Base-by-base conservation (phyloP, 2,888 invertebrate genomes). In the Drosophila fungiperda region DNA sequence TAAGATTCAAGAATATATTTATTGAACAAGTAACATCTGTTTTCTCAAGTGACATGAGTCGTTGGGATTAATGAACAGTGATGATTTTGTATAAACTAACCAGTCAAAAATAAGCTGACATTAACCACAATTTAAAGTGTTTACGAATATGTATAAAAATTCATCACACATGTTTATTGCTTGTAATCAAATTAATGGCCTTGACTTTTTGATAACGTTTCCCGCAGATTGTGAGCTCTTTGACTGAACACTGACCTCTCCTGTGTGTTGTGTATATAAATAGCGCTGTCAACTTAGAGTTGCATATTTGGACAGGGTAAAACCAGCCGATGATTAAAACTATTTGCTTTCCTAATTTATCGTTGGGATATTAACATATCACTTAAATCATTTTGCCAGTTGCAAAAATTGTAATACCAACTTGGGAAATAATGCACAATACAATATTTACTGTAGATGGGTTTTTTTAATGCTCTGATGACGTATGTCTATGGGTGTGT, bases 311-410 rank as follows among this genome's bases (percentile, higher is more conserved):
- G 12, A 12, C 23, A 33, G 52, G 35, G 54, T 20, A 36, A 42
- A 53, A 20, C 57, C 61, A 36, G 33, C 32, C 5, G 29, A 35
- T 9, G 42, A 23, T 3, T 12, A 67, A 17, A 32, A 49, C 11
- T 40, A n/a, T 1, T 26, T 45, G 33, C 17, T 2, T 7, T 36
- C 8, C 20, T 11, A 50, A 36, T 49, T 42, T 42, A 33, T 50
- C 20, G 42, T 23, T 17, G 29, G 45, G 32, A 59, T 23, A 67
- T 62, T 58, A 55, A 15, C 60, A 53, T 50, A 73, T 73, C 59
- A 61, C 49, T 40, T 15, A 35, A 23, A 45, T 45, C 35, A 23
- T 55, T 38, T 29, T 17, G 49, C n/a, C 52, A 20, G 4, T 7
- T 26, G 26, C 4, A 58, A 66, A 62, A 7, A 23, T 6, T 35